Base-by-base conservation (phyloP, 1,140 invertebrate species). In the Caenorhabditis briggsae region DNA sequence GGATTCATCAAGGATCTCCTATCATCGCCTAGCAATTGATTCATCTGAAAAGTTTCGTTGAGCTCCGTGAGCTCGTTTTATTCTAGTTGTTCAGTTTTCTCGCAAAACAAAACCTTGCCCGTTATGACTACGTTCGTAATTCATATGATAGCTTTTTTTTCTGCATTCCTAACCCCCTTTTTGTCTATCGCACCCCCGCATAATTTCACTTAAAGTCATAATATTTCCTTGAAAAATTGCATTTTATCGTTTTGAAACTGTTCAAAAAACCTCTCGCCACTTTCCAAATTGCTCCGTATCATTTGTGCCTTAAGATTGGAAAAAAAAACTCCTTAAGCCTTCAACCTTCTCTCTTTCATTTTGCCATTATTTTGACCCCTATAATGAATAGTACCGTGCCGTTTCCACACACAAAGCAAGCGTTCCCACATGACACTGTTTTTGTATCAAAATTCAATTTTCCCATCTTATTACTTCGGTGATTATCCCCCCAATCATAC, bases 1-100 rank as follows among this genome's bases (percentile, higher is more conserved):
- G 74, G 85, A 12, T 88, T 88, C 85, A 78, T 88, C 16, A 86
- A 74, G 11, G 87, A 88, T 74, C 56, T 88, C 3, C 46, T 87
- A 3, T 78, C 70, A 5, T 78, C 70, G 3, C 70, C 70, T 3
- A 53, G n/a, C 12, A 46, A 78, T 78, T 78, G 23, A 43, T 46
- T 20, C 33, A 70, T 46, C 0, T 64, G 7, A 58, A 3, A 33
- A 33, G 3, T 2, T 33, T 3, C 33, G 25, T 70, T 78, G 46
- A 78, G 70, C 70, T 78, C 70, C 23, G 11, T 78, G 70, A 78
- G 70, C 70, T 78, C 23, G 23, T 70, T 48, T 3, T 46, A 46
- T 2, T 2, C 11, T 65, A n/a, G 14, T 46, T 48, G 20, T 46
- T 48, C 43, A 74, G 43, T 74, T 48, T 11, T 25, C 50, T 50